phyloP scores from a whole-genome alignment of 2,888 invertebrate species.

The Polydrusus tereticollis region DNA sequence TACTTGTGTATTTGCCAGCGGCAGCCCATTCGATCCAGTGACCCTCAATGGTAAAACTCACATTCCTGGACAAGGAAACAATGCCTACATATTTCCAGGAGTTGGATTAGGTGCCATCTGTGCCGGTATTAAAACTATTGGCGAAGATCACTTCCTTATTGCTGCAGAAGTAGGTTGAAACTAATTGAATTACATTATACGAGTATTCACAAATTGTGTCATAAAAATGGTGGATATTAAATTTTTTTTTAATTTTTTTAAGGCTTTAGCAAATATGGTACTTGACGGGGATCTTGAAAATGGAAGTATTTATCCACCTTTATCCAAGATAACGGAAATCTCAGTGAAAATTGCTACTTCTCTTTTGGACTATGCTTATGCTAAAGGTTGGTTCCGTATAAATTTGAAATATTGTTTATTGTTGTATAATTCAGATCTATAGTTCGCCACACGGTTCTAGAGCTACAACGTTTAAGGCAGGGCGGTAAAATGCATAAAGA shows the following conservation, averaged over 20 bases:
- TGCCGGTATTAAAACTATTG: conserved; percentile 93
- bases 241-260: background rate
- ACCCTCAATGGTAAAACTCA: conserved; percentile 82
- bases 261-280: conserved; percentile 85
- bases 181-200: no score
- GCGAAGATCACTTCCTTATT: conserved; percentile 92
- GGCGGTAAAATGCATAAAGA: no score
- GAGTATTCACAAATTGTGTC: no score
- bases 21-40: conserved; percentile 95
- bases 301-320: conserved; percentile 94
- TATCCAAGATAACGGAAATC: conserved; percentile 85
- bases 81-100: conserved; percentile 97
- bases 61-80: conserved; percentile 97
- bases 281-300: conserved; percentile 83
- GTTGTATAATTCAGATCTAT: background rate
- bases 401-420: background rate
- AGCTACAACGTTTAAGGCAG: no score
- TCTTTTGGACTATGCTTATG: conserved; percentile 91
- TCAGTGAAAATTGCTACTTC: conserved; percentile 91
- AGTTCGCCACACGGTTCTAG: no score
- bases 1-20: conserved; percentile 93
- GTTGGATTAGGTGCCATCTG: conserved; percentile 63
- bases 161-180: conserved; percentile 77
- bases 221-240: background rate
- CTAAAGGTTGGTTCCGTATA: conserved; percentile 74